Conservation (phyloP, 1,140 invertebrate species). For the Neocloeon triangulifer region DNA sequence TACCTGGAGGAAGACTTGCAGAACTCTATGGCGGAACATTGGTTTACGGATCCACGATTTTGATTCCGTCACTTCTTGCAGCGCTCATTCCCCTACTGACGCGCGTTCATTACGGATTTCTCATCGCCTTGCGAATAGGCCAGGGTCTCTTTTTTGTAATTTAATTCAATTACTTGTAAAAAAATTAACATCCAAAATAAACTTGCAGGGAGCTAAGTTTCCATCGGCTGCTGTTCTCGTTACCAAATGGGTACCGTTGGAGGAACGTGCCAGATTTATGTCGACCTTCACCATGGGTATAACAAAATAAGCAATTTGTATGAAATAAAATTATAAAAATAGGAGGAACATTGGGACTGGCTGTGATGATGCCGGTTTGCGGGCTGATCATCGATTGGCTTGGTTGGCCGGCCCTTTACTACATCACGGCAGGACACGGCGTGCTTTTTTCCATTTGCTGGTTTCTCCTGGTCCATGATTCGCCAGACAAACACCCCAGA, state of each 20-base stretch:
- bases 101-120: background rate
- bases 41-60: slow-evolving; percentile 20
- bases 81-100: slow-evolving; percentile 22
- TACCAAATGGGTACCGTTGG: slow-evolving; percentile 73
- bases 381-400: slow-evolving; percentile 12
- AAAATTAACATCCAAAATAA: too few relatives aligned
- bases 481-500: slow-evolving; percentile 23
- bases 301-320: too few relatives aligned
- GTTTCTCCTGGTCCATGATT: slow-evolving; percentile 23
- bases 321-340: too few relatives aligned
- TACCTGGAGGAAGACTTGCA: slow-evolving; percentile 22
- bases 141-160: slow-evolving; percentile 8
- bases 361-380: slow-evolving; percentile 12
- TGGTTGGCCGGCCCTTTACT: slow-evolving; percentile 16
- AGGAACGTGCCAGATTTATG: slow-evolving; percentile 63
- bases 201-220: slow-evolving; percentile 50
- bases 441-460: slow-evolving; percentile 26
- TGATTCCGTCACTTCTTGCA: slow-evolving; percentile 22
- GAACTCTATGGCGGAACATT: slow-evolving; percentile 19
- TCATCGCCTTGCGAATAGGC: slow-evolving; percentile 7
- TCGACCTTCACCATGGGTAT: too few relatives aligned
- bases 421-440: slow-evolving; percentile 14
- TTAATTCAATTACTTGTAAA: too few relatives aligned
- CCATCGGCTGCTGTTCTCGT: slow-evolving; percentile 65
- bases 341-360: slow-evolving; percentile 14